These are phyloP conservation scores for Hestina assimilis DNA, from an alignment of 1,140 invertebrate genomes.

Conservation along the genomic window DNA sequence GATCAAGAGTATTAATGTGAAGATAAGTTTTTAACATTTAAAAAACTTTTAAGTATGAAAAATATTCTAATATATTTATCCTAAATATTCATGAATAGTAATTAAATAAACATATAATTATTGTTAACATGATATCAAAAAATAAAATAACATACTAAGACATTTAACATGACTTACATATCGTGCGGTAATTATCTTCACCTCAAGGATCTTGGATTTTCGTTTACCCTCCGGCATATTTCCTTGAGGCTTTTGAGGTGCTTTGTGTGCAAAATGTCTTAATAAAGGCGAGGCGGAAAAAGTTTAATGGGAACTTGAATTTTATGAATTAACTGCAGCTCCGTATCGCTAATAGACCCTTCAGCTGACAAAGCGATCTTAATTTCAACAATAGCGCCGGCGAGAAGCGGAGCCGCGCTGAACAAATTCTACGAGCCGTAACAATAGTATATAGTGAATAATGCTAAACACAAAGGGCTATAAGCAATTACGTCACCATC, in stretches of 20 bases:
- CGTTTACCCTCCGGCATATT: not conserved
- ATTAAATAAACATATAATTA: too few relatives aligned
- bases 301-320: constrained; percentile 14
- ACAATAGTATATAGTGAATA: constrained; percentile 20
- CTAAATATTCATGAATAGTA: too few relatives aligned
- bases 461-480: constrained; percentile 44
- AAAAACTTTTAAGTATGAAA: too few relatives aligned
- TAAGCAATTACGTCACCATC: constrained; percentile 42
- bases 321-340: constrained; percentile 2
- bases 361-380: constrained; percentile 21
- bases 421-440: constrained; percentile 5
- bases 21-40: too few relatives aligned
- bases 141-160: too few relatives aligned
- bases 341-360: constrained; percentile 7
- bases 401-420: not conserved
- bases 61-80: too few relatives aligned
- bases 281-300: constrained; percentile 9
- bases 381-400: not conserved
- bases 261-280: constrained; percentile 3
- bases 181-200: not conserved
- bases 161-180: too few relatives aligned
- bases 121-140: too few relatives aligned
- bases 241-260: not conserved
- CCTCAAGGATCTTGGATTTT: not conserved
- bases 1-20: too few relatives aligned